Evolutionary conservation across 2,113 vertebrate genomes (phyloP), one percentile per base, ranked within the genome.

Genomic region (Calcarius ornatus): DNA sequence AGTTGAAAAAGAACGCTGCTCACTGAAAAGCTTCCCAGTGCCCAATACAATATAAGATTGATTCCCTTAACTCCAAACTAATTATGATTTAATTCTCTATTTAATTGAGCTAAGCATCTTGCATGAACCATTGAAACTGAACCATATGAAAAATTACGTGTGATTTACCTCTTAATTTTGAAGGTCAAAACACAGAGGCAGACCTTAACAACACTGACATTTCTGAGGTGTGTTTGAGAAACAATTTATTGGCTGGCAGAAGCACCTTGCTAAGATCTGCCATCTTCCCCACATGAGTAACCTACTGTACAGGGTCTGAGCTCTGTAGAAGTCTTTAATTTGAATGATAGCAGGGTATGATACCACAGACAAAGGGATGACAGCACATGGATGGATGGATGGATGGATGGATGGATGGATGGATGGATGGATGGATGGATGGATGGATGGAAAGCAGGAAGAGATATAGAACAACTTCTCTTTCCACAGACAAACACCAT

Each of bases 181-280:
- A 96, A 97, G 90, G 96, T 96, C 87, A 97, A 91, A 96, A 78
- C 35, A 94, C 90, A 92, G 88, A 96, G 83, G 94, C 88, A 96
- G 80, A 92, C 25, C 21, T 43, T 45, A 96, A 95, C 40, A 92
- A 69, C 37, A 53, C 23, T 92, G 28, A 31, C 66, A 68, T 86
- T 94, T 96, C 57, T 57, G 42, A 91, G 38, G 24, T 86, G 45
- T 30, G 11, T 79, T 85, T 82, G 81, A 94, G 47, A 76, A 94
- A 86, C 51, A 40, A 38, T 61, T 87, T 95, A 80, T 7, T 72
- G 71, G 23, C 28, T 24, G 15, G 54, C 38, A 88, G 53, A 94
- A 95, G 56, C 6, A 61, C 69, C n/a, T 66, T 35, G 43, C 45
- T 86, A 56, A 76, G 51, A 57, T 79, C 82, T 88, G 37, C 37